A percentile compares a stretch with the other conserved stretches of the same genome.
These are phyloP conservation scores for Orius laevigatus DNA, from an alignment of 1,140 invertebrate species.

Conservation along the genomic window DNA sequence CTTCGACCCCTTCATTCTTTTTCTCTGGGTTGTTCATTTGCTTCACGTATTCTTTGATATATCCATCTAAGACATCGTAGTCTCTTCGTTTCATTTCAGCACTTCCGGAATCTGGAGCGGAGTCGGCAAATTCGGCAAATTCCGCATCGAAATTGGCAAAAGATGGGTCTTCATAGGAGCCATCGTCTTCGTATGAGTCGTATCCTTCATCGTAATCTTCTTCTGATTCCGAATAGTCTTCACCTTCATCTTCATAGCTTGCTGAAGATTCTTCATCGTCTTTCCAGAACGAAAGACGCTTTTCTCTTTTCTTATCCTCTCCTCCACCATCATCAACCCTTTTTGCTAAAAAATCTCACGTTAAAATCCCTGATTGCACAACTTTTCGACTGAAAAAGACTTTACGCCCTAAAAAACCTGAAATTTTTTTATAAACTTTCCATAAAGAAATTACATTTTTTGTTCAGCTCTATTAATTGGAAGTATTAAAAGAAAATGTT, in stretches of 20 bases:
- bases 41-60: slow-evolving; percentile 10
- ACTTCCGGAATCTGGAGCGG: background rate
- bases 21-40: slow-evolving; percentile 5
- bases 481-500: too few species aligned
- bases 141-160: slow-evolving; percentile 11
- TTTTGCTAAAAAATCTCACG: too few species aligned
- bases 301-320: background rate
- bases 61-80: slow-evolving; percentile 4
- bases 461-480: too few species aligned
- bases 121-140: slow-evolving; percentile 4
- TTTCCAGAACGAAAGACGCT: background rate
- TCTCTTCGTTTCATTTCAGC: background rate
- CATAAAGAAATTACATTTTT: too few species aligned
- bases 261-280: background rate
- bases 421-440: too few species aligned
- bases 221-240: slow-evolving; percentile 5
- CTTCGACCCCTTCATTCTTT: too few species aligned
- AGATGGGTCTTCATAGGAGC: background rate
- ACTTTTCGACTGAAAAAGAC: too few species aligned
- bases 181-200: background rate
- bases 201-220: background rate
- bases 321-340: too few species aligned
- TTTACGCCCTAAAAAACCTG: too few species aligned
- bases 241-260: background rate
- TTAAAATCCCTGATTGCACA: too few species aligned